Evolutionary conservation across 2,888 invertebrate genomes (phyloP).

Genomic region (Bombylius major): DNA sequence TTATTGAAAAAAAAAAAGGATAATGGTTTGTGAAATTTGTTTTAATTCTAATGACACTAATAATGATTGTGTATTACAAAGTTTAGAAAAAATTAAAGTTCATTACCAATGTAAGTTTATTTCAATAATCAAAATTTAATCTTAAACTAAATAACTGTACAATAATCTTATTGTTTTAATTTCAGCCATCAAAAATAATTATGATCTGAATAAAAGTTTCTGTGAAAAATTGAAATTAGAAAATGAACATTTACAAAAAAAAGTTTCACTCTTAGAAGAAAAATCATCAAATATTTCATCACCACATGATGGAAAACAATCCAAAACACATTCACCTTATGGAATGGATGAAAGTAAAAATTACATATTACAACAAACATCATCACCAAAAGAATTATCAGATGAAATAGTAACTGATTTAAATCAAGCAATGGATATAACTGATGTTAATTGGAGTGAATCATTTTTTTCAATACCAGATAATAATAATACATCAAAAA

Average conservation of each 20-base stretch:
- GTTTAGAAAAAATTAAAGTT: conserved; percentile 18
- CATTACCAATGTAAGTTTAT: conserved; percentile 25
- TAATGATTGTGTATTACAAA: conserved; percentile 15
- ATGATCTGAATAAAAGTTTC: not conserved
- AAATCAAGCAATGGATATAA: conserved; percentile 25
- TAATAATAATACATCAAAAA: conserved; percentile 1
- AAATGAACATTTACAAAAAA: not conserved
- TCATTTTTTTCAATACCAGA: conserved; percentile 12
- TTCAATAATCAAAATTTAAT: no score
- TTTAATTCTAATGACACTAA: not conserved
- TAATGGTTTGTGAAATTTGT: not conserved
- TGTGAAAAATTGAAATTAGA: not conserved
- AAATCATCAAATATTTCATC: not conserved
- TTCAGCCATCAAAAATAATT: conserved; percentile 4
- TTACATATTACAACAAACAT: not conserved
- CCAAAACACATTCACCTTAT: conserved; percentile 6
- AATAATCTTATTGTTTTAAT: not conserved
- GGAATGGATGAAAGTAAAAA: conserved; percentile 8
- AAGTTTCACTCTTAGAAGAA: not conserved
- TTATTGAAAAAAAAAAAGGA: no score
- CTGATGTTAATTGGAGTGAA: conserved; percentile 17
- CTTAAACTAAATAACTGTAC: not conserved
- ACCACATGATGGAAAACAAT: conserved; percentile 1
- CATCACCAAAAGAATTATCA: not conserved
- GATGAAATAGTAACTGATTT: conserved; percentile 19